Conservation (phyloP, 2,888 invertebrate species). For the Lymantria dispar region DNA sequence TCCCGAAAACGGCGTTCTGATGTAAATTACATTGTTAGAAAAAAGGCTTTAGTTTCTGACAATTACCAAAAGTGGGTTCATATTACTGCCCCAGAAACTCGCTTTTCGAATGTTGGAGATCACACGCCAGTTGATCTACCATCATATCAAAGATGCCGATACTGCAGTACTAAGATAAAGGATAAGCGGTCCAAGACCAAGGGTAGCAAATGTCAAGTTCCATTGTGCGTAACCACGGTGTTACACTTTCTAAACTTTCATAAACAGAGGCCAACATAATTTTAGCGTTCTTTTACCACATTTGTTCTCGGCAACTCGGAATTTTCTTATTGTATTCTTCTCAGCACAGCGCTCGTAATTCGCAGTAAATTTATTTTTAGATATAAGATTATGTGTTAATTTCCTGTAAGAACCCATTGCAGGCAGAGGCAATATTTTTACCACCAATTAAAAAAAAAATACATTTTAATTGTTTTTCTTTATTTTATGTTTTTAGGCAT, state of each 20-base stretch:
- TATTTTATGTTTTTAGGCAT: neutral
- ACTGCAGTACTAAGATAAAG: neutral
- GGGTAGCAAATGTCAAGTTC: neutral
- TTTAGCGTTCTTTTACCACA: neutral
- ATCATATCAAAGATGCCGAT: neutral
- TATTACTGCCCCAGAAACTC: neutral
- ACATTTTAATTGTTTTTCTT: neutral
- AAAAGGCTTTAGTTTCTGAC: neutral
- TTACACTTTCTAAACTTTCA: neutral
- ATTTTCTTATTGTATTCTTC: too few relatives aligned
- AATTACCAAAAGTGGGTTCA: neutral
- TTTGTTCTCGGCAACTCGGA: neutral
- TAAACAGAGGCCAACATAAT: neutral
- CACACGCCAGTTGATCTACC: neutral
- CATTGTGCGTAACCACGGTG: constrained; percentile 1
- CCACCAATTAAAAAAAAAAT: neutral
- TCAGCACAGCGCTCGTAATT: too few relatives aligned
- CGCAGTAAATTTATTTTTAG: neutral
- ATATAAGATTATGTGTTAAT: neutral
- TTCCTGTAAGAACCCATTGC: neutral
- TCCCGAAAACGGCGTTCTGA: constrained; percentile 18
- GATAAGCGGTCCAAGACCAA: neutral
- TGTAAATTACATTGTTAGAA: constrained; percentile 11
- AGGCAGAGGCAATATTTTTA: neutral
- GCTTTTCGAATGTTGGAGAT: neutral